These are phyloP conservation scores for Armadillidium nasatum DNA, from an alignment of 1,140 invertebrate species.

Conservation along the genomic window DNA sequence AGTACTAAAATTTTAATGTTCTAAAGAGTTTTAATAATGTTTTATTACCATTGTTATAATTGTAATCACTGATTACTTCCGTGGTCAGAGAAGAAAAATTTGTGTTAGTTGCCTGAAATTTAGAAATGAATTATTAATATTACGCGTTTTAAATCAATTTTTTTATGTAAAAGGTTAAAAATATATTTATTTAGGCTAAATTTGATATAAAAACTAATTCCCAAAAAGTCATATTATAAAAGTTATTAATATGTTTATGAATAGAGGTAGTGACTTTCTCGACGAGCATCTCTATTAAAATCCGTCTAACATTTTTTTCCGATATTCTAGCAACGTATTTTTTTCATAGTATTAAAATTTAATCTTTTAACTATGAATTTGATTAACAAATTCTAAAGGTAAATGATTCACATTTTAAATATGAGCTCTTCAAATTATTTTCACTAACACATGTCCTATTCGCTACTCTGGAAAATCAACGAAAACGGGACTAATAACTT, in stretches of 20 bases:
- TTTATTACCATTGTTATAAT: neutral
- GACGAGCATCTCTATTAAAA: neutral
- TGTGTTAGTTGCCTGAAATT: neutral
- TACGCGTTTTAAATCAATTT: neutral
- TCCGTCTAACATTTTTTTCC: neutral
- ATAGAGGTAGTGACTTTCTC: neutral
- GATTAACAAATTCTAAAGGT: neutral
- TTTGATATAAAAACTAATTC: neutral
- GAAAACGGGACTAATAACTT: neutral
- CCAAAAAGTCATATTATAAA: neutral
- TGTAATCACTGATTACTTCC: neutral
- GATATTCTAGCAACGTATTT: neutral
- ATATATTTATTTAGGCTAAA: conserved; percentile 1
- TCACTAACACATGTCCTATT: neutral
- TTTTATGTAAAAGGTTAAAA: neutral
- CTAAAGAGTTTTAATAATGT: neutral
- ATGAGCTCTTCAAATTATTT: neutral
- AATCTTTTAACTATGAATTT: neutral
- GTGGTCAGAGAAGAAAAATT: neutral
- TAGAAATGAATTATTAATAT: neutral
- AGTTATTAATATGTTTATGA: neutral
- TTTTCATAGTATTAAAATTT: neutral
- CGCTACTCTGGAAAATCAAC: neutral
- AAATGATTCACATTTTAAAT: conserved; percentile 1
- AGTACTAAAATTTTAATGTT: neutral